These are phyloP conservation scores for Drosophila ustulata DNA, from an alignment of 2,888 invertebrate genomes.

Conservation along the genomic window DNA sequence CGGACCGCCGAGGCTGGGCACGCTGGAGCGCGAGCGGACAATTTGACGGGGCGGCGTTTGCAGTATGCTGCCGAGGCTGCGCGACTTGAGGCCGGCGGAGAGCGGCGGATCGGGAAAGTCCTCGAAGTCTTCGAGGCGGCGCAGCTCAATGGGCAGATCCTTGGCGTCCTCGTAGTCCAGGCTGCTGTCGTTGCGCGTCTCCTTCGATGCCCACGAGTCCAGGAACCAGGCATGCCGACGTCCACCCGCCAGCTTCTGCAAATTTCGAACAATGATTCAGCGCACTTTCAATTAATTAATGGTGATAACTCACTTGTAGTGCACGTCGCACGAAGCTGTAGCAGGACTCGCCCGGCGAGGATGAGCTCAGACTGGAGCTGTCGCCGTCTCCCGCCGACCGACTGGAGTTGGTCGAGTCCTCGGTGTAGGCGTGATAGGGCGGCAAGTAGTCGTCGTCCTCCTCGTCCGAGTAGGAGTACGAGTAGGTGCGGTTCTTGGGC, in stretches of 20 bases:
- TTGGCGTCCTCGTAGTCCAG: slow-evolving; percentile 88
- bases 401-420: slow-evolving; percentile 89
- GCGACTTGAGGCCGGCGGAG: slow-evolving; percentile 90
- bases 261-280: not conserved
- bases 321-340: slow-evolving; percentile 96
- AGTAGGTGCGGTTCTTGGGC: slow-evolving; percentile 83
- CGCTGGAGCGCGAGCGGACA: slow-evolving; percentile 91
- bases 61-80: slow-evolving; percentile 93
- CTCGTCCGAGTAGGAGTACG: slow-evolving; percentile 83
- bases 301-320: slow-evolving; percentile 87
- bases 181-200: slow-evolving; percentile 87
- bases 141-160: slow-evolving; percentile 93
- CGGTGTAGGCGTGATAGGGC: slow-evolving; percentile 88
- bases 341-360: slow-evolving; percentile 96
- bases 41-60: slow-evolving; percentile 90
- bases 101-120: slow-evolving; percentile 87
- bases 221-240: slow-evolving; percentile 91
- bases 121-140: slow-evolving; percentile 90
- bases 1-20: slow-evolving; percentile 88
- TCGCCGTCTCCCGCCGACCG: slow-evolving; percentile 87
- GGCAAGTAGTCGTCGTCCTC: slow-evolving; percentile 86
- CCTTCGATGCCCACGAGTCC: slow-evolving; percentile 90
- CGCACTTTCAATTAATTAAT: too few relatives aligned
- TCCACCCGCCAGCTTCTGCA: slow-evolving; percentile 91
- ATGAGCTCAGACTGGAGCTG: slow-evolving; percentile 92